Evolutionary conservation across 2,797 vertebrate genomes (phyloP).

Genomic region (Myripristis murdjan): DNA sequence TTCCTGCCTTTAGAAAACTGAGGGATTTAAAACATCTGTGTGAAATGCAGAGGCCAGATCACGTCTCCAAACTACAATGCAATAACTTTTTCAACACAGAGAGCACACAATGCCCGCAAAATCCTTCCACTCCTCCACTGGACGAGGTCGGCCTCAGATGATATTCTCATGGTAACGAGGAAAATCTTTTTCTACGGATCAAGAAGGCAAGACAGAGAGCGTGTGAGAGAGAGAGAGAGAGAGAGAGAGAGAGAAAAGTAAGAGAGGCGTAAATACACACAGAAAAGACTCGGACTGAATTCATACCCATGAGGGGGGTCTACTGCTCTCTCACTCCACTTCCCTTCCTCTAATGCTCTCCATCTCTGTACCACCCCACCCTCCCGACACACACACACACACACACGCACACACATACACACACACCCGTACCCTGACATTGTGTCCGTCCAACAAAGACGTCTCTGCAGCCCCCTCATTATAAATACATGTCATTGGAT

Average conservation of each 20-base stretch:
- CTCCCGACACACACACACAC: too few relatives aligned
- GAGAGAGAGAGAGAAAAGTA: constrained; percentile 22
- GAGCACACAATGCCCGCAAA: not conserved
- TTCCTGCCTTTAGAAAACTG: constrained; percentile 4
- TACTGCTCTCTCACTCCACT: constrained; percentile 23
- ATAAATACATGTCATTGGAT: constrained; percentile 90
- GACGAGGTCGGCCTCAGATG: constrained; percentile 21
- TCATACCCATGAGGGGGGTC: constrained; percentile 21
- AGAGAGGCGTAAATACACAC: constrained; percentile 32
- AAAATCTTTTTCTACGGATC: constrained; percentile 19
- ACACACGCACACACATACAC: constrained; percentile 31
- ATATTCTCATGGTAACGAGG: constrained; percentile 43
- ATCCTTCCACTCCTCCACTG: constrained; percentile 1
- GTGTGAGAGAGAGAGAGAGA: constrained; percentile 23
- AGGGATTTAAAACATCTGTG: constrained; percentile 7
- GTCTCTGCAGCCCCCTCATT: constrained; percentile 83
- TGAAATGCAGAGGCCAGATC: not conserved
- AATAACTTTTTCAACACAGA: constrained; percentile 7
- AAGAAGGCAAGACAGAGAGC: constrained; percentile 23
- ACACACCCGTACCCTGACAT: constrained; percentile 73
- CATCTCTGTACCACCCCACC: constrained; percentile 32
- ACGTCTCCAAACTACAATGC: not conserved
- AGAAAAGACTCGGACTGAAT: constrained; percentile 40
- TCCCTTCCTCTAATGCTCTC: not conserved
- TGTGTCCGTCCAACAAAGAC: constrained; percentile 87